Evolutionary conservation across 2,797 vertebrate species (phyloP), one percentile per base, ranked within the genome.

Genomic region (Iguana delicatissima): DNA sequence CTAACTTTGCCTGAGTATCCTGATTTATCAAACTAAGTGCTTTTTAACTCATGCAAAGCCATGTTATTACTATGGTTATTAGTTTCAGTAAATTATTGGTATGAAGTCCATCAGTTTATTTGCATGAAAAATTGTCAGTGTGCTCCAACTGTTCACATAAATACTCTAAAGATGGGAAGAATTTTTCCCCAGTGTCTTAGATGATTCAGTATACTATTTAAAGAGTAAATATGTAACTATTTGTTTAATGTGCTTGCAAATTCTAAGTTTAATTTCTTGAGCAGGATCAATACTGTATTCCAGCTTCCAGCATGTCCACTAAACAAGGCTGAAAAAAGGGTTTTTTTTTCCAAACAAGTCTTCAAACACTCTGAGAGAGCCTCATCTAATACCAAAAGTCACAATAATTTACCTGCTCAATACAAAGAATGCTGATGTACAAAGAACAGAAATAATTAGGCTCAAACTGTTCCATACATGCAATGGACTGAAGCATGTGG

Each of bases 401-500:
- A 87, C 35, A 46, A 50, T 13, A 89, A 90, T 57, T 64, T 92
- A 87, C 81, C 80, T 89, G 92, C 35, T 26, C 64, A 8, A 24
- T 91, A 94, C 95, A 83, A 93, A 89, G 91, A 93, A 86, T 88
- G 84, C 62, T 85, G 67, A 80, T 89, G 92, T 16, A 5, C 85
- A 88, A 90, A 73, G 86, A 84, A 89, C 80, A 84, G n/a, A 80
- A 86, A 91, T 92, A 95, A 89, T 80, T 90, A 73, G 67, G 73
- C 62, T 90, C 86, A 87, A 94, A 93, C 59, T 62, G 87, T 2
- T 94, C 85, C 80, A 42, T 22, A 80, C 93, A 85, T 83, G 73
- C 84, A 84, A 92, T 46, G 94, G 94, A 95, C 95, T 93, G 95
- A 95, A 96, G 94, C 89, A 94, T 91, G 91, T 91, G 93, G 87